Evolutionary conservation across 2,797 vertebrate genomes (phyloP), one percentile per base, ranked within the genome.

Genomic region (Percopsis omiscomaycus): DNA sequence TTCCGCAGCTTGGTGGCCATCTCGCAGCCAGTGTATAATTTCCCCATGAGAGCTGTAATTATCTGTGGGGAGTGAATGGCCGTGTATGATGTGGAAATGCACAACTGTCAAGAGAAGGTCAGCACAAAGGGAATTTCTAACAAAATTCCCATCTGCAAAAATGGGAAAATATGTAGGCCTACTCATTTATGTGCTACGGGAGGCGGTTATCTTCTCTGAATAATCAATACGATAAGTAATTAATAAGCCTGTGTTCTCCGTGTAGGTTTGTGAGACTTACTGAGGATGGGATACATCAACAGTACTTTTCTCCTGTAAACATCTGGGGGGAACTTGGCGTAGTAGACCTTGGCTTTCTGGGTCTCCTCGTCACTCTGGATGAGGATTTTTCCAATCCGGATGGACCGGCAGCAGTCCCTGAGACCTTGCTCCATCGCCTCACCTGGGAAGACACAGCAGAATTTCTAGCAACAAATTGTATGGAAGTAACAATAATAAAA

Each of bases 341-440:
- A 98, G 89, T 95, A 98, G 37, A 98, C 97, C 86, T 99, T 98
- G 37, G 96, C 96, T 88, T 94, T 93, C 81, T 98, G 96, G 0
- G 96, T 99, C 83, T 98, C 97, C 85, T 99, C 97, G 0, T 99
- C 96, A 0, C 96, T 99, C 90, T 98, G 97, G 80, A 99, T 99
- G 77, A 98, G 93, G 88, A 99, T 99, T 78, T 99, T 99, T 27
- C 96, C 96, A 1, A 98, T 98, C 69, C 96, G 94, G 78, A 99
- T 99, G 2, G 92, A 94, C 29, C 97, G 86, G 66, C 97, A 99
- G 90, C 97, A 99, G 68, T 99, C 97, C 13, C 96, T 86, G 61
- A 99, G 88, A 12, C 97, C 96, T 83, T 98, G 96, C 66, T 99
- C 97, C 97, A 98, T 98, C 12, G 96, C 97, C 84, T 98, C 97